phyloP scores from a whole-genome alignment of 2,797 vertebrate genomes.

The Furcifer pardalis region DNA sequence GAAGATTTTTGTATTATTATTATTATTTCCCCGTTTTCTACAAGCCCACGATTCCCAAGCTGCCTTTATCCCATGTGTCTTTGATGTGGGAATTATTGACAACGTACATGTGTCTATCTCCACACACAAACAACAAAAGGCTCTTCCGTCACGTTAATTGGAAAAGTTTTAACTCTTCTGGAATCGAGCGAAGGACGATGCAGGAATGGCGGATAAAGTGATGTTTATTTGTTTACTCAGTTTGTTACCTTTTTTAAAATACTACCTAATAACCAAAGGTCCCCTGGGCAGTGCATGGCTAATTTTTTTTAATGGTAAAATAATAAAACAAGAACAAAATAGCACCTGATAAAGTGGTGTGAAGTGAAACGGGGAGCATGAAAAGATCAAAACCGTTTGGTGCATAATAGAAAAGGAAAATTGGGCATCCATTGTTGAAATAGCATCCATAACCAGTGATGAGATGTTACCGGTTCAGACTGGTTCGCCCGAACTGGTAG shows the following conservation, averaged over 20 bases:
- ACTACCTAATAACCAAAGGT: background rate
- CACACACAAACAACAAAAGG: background rate
- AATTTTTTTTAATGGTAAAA: background rate
- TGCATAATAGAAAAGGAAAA: background rate
- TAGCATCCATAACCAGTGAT: no score
- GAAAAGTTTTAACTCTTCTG: background rate
- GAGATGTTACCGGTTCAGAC: no score
- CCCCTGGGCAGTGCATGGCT: background rate
- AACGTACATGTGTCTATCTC: background rate
- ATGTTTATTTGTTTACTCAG: background rate
- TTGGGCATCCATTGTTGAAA: no score
- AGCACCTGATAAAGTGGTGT: background rate
- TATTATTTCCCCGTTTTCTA: background rate
- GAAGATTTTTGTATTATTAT: no score
- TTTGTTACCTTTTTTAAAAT: background rate
- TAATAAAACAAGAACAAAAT: background rate
- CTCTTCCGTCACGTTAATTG: background rate
- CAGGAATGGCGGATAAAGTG: background rate
- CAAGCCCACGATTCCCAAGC: background rate
- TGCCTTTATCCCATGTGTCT: background rate
- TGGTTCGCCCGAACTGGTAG: no score
- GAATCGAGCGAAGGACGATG: background rate
- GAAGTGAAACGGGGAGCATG: background rate
- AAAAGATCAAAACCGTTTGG: background rate
- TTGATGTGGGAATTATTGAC: constrained; percentile 34